Evolutionary conservation across 2,797 vertebrate genomes (phyloP), one percentile per base, ranked within the genome.

Genomic region (Mormyrus proboscirostris): DNA sequence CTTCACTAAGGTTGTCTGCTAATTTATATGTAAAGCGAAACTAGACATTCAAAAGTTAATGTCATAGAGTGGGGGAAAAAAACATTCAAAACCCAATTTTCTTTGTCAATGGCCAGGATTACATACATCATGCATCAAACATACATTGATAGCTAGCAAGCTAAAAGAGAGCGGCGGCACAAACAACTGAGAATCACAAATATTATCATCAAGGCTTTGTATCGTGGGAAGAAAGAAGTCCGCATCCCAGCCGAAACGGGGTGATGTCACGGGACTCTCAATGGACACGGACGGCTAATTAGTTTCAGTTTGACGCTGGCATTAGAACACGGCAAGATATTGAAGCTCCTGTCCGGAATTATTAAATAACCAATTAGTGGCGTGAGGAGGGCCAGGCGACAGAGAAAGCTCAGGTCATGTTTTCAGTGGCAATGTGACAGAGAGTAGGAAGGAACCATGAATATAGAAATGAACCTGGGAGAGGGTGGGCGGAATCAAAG

Each of bases 321-420:
- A 38, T 41, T 19, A n/a, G 33, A 55, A 41, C 51, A 14, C 25
- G 6, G 53, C 19, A 41, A 38, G 29, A 29, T 51, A 57, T 53
- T 33, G 5, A 29, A 38, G 16, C 16, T 87, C 53, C 51, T 59
- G 85, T 53, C 53, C 8, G 33, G 85, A 87, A 87, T 44, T 87
- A 87, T 87, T 87, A 87, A 57, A 87, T 87, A 59, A 87, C 53
- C 85, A 55, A 87, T 87, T 87, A 55, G 53, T 33, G 25, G 7
- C 53, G 38, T 51, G 53, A 57, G 6, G 55, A 41, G 53, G 51
- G 12, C 53, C 33, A 4, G 49, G 9, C 22, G 12, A 53, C 22
- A 53, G 22, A 12, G 55, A 86, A 14, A 29, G 47, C 83, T 50
- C 50, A 38, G 85, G 50, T 29, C 25, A 33, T 49, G 83, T 25